Evolutionary conservation across 2,888 invertebrate species (phyloP).

Genomic region (Spodoptera littoralis): DNA sequence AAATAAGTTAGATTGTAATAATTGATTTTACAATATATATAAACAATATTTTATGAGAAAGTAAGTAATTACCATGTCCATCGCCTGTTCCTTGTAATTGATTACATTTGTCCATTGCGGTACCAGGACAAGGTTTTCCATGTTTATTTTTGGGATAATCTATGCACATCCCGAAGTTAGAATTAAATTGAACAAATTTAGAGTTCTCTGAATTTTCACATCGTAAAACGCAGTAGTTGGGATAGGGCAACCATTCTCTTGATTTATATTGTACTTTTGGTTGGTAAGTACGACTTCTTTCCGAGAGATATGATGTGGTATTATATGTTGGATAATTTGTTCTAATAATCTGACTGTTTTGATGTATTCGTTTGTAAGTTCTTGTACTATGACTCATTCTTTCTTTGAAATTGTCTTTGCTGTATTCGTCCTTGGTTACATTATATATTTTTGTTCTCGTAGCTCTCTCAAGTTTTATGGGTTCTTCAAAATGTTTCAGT

Average conservation of each 20-base stretch:
- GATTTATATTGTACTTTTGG: slow-evolving; percentile 18
- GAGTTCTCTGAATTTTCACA: slow-evolving; percentile 13
- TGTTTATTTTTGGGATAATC: slow-evolving; percentile 14
- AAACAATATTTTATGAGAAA: too few relatives aligned
- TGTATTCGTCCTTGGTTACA: background rate
- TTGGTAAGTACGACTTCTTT: background rate
- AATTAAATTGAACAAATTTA: slow-evolving; percentile 30
- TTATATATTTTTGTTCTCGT: background rate
- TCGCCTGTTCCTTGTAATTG: slow-evolving; percentile 12
- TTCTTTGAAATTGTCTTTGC: slow-evolving; percentile 1
- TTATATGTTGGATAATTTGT: slow-evolving; percentile 4
- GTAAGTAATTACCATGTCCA: slow-evolving; percentile 2
- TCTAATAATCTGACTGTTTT: background rate
- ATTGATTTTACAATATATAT: too few relatives aligned
- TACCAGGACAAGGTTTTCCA: background rate
- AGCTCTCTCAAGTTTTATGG: background rate
- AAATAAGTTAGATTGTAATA: background rate
- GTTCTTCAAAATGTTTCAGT: background rate
- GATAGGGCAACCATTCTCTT: slow-evolving; percentile 4
- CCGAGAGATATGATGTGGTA: slow-evolving; percentile 16
- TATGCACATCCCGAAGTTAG: slow-evolving; percentile 19
- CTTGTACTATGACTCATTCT: background rate
- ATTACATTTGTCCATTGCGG: background rate
- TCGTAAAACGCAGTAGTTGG: background rate
- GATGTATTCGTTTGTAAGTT: background rate